Evolutionary conservation across 2,888 invertebrate species (phyloP), one percentile per base, ranked within the genome.

Genomic region (Noctua fimbriata): DNA sequence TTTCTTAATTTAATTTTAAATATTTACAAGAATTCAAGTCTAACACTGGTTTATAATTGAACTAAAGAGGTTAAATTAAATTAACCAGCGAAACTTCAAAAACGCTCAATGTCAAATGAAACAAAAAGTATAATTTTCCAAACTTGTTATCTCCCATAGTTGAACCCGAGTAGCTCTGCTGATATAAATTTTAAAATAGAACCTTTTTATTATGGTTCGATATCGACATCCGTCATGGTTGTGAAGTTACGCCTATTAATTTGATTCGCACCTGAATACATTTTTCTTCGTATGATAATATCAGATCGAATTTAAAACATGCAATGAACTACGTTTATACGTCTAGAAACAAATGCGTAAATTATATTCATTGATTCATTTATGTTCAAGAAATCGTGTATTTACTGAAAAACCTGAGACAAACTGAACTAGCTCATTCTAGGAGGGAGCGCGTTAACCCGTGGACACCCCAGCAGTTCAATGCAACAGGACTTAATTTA

Each of bases 21-120:
- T 75, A 80, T 81, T 74, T 85, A 85, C 71, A 83, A 70, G 58
- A 66, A 67, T 44, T 73, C 4, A 47, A 21, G 1, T 24, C 6
- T 65, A n/a, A n/a, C 16, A 44, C 67, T 44, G 67, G 16, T 66
- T 41, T 66, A 41, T 24, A 41, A 41, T 66, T 6, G 32, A 24
- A 41, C 14, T 66, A 66, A 24, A 41, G 14, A 66, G 24, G 36
- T 24, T 14, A 41, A 66, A 41, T 41, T 24, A 24, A 41, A 66
- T 66, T 36, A 41, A 41, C 12, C 2, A 24, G 24, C 41, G 24
- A 41, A 66, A 65, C 32, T 36, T 65, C 32, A 65, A 36, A 65
- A 60, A 63, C 28, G 18, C 1, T 32, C 32, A 63, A 21, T 32
- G 5, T 21, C 21, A 65, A 65, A 65, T 65, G 5, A 65, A 65